Conservation (phyloP, 1,140 invertebrate genomes). For the Drosophila subobscura region DNA sequence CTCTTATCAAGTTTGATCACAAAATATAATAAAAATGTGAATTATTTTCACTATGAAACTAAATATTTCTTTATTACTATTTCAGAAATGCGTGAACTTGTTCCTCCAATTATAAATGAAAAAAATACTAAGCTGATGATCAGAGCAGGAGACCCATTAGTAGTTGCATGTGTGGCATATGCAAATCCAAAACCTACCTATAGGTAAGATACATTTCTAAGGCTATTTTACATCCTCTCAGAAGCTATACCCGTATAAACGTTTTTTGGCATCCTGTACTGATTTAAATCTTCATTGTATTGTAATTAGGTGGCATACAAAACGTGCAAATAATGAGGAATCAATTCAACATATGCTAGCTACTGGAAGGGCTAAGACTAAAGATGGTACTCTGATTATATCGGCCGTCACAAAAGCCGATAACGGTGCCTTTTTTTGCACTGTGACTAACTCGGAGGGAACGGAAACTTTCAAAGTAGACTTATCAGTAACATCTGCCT, state of each 20-base stretch:
- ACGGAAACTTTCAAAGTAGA: constrained; percentile 85
- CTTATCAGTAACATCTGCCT: constrained; percentile 84
- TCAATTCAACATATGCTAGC: constrained; percentile 84
- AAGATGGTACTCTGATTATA: constrained; percentile 85
- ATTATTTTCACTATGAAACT: too few species aligned
- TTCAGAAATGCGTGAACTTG: constrained; percentile 84
- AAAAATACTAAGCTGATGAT: constrained; percentile 84
- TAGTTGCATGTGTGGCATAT: constrained; percentile 88
- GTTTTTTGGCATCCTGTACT: not conserved
- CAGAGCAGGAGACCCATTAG: constrained; percentile 85
- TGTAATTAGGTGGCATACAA: constrained; percentile 84
- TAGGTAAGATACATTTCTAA: constrained; percentile 83
- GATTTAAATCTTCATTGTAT: not conserved
- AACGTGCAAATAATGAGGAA: constrained; percentile 84
- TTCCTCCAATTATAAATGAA: constrained; percentile 85
- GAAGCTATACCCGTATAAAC: too few species aligned
- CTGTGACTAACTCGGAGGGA: constrained; percentile 85
- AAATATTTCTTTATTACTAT: not conserved
- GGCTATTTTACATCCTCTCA: not conserved
- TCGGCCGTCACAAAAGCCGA: constrained; percentile 85
- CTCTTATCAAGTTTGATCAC: too few species aligned
- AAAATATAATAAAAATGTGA: too few species aligned
- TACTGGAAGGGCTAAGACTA: constrained; percentile 84
- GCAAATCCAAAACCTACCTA: constrained; percentile 86
- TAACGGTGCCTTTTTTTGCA: constrained; percentile 85